These are phyloP conservation scores for Hypomecis punctinalis DNA, from an alignment of 2,888 invertebrate species.

Conservation along the genomic window DNA sequence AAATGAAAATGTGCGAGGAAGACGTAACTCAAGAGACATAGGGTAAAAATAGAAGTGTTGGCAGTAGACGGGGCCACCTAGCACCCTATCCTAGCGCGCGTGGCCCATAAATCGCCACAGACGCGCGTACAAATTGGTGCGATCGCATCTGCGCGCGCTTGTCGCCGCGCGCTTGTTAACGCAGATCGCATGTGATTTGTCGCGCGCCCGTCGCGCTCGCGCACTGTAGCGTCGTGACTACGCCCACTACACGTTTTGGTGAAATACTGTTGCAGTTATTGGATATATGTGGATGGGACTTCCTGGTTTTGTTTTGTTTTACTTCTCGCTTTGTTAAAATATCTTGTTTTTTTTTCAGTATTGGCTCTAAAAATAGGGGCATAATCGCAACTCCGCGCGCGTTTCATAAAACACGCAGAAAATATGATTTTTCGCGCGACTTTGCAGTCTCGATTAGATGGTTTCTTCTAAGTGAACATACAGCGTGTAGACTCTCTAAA, in stretches of 20 bases:
- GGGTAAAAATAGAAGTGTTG: too few species aligned
- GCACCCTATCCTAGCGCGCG: slow-evolving; percentile 62
- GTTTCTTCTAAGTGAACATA: too few species aligned
- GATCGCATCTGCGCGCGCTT: slow-evolving; percentile 69
- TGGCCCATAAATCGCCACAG: slow-evolving; percentile 74
- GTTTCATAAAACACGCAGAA: too few species aligned
- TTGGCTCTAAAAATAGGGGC: too few species aligned
- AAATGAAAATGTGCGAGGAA: too few species aligned
- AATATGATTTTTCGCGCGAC: too few species aligned
- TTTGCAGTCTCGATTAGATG: too few species aligned
- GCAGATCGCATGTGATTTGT: slow-evolving; percentile 49
- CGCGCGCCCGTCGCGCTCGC: slow-evolving; percentile 35
- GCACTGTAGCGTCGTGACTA: slow-evolving; percentile 31
- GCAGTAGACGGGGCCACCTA: slow-evolving; percentile 58
- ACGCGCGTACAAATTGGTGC: slow-evolving; percentile 81
- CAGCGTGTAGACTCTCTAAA: too few species aligned
- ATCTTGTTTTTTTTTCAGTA: background rate
- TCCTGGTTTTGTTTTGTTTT: slow-evolving; percentile 1
- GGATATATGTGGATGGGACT: slow-evolving; percentile 9
- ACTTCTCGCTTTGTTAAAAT: background rate
- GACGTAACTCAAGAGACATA: too few species aligned
- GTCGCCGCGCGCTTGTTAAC: slow-evolving; percentile 60
- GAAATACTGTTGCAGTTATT: slow-evolving; percentile 23
- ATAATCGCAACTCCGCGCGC: too few species aligned
- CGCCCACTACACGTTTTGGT: slow-evolving; percentile 41